A percentile compares a stretch with the other conserved stretches of the same genome.
Conservation (phyloP, 2,888 invertebrate genomes). For the Strigamia maritima region DNA sequence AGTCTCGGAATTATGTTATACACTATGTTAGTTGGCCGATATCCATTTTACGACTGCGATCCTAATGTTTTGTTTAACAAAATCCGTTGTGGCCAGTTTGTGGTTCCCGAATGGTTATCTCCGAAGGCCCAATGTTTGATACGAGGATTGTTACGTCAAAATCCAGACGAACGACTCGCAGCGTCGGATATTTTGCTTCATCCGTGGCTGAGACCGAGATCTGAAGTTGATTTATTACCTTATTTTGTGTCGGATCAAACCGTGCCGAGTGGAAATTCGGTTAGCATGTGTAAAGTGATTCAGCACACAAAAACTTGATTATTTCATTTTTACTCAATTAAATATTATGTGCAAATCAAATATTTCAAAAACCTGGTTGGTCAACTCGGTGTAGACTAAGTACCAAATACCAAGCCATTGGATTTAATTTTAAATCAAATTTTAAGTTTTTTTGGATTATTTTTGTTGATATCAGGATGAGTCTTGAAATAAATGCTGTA, state of each 20-base stretch:
- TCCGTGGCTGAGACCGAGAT: constrained; percentile 68
- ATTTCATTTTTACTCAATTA: too few species aligned
- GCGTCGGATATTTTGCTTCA: constrained; percentile 76
- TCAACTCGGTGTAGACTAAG: too few species aligned
- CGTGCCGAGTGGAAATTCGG: constrained; percentile 29
- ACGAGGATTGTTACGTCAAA: constrained; percentile 72
- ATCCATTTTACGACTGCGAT: constrained; percentile 89
- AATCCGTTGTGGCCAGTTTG: constrained; percentile 80
- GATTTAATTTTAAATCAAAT: too few species aligned
- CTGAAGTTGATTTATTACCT: neutral
- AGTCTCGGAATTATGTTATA: constrained; percentile 86
- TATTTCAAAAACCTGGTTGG: too few species aligned
- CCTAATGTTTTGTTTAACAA: constrained; percentile 82
- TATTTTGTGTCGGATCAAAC: constrained; percentile 31
- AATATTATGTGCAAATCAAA: too few species aligned
- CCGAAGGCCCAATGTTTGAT: constrained; percentile 79
- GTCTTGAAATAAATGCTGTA: too few species aligned
- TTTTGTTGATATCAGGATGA: too few species aligned
- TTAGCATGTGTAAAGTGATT: constrained; percentile 12
- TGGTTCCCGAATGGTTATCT: constrained; percentile 77
- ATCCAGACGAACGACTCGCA: constrained; percentile 74
- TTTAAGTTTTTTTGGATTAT: too few species aligned
- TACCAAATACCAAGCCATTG: too few species aligned
- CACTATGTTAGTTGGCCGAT: constrained; percentile 91
- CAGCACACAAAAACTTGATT: neutral